phyloP scores from a whole-genome alignment of 2,888 invertebrate genomes.

The Conus canariensis region DNA sequence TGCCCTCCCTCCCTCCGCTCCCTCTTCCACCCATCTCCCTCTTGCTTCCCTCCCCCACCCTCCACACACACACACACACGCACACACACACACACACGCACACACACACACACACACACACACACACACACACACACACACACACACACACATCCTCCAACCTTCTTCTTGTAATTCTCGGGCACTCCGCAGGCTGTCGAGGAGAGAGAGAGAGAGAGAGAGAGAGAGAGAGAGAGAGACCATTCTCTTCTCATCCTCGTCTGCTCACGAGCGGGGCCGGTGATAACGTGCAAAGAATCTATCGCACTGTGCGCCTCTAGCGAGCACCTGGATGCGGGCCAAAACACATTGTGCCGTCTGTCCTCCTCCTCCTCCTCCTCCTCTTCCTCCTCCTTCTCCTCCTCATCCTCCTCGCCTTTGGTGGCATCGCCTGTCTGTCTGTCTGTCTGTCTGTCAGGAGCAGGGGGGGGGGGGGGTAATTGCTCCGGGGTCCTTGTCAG shows the following conservation, averaged over 20 bases:
- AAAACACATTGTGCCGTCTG: background rate
- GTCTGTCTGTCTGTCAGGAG: background rate
- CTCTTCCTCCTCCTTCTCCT: background rate
- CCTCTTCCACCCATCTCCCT: background rate
- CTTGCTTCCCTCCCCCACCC: background rate
- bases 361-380: background rate
- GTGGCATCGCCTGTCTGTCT: background rate
- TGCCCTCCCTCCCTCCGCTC: background rate
- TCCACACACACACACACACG: too few species aligned
- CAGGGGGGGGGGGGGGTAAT: too few species aligned
- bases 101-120: too few species aligned
- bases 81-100: too few species aligned
- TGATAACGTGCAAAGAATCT: constrained; percentile 32
- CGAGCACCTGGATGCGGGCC: background rate
- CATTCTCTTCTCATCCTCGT: background rate
- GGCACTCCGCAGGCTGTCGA: background rate
- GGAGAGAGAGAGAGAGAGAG: too few species aligned
- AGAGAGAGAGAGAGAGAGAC: too few species aligned
- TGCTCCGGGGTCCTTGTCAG: too few species aligned
- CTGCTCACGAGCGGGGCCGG: background rate
- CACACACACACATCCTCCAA: background rate
- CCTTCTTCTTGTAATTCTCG: background rate
- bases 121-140: too few species aligned
- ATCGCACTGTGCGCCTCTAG: constrained; percentile 7
- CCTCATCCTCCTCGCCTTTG: background rate